Base-by-base conservation (phyloP, 2,113 vertebrate species). In the Ceyx cyanopectus region DNA sequence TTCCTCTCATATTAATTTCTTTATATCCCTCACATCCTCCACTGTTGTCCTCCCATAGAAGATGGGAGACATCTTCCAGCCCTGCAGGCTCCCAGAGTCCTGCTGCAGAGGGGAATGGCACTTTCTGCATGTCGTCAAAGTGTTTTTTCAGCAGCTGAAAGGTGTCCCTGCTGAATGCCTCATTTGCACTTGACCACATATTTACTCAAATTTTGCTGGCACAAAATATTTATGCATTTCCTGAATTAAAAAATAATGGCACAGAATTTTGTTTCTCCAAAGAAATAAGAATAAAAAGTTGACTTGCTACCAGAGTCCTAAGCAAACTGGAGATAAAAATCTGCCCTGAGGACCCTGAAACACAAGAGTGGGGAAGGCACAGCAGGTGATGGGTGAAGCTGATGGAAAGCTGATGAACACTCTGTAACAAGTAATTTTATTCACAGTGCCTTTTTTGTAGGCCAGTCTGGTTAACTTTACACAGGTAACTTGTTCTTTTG, bases 21-120 rank as follows among this genome's bases (percentile, higher is more conserved):
- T 91, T 48, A 41, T 67, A 83, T 41, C 65, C 22, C 61, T 70
- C 29, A 37, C 37, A 75, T 56, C 70, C 45, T 74, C 43, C 18
- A 37, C 13, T 0, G 0, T 34, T 58, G 20, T 81, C 14, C n/a
- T 84, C n/a, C n/a, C 6, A 3, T 7, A 29, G 75, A 51, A 51
- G 50, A 87, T 37, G 48, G 48, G 48, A 50, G 48, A 23, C 12
- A 20, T 10, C n/a, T 79, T 73, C 56, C 63, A 83, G 68, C 56
- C 30, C 63, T 61, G 54, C 32, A 86, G 41, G 40, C 51, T 85
- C 48, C 41, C 72, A 26, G 34, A 57, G 40, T 23, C 58, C 54
- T 24, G 6, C 0, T 10, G 45, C 50, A 81, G 58, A 24, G 23
- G 41, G 27, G 54, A 79, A 46, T 2, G 22, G 48, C 32, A 85